These are phyloP conservation scores for Myotis davidii DNA, from an alignment of 2,113 vertebrate genomes.

Conservation along the genomic window DNA sequence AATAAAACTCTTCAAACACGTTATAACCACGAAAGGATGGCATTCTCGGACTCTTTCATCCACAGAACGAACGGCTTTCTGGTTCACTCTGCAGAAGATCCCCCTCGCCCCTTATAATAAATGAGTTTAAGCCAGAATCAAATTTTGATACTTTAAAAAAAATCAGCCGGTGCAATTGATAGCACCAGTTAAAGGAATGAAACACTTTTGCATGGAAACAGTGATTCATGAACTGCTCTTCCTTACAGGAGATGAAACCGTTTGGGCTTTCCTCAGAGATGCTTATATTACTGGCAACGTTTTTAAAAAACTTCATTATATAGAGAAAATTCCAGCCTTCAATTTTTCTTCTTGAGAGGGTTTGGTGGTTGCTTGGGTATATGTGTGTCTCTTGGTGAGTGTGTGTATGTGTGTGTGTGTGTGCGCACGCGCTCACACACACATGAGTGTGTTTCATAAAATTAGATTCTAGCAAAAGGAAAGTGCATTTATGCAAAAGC, in stretches of 20 bases:
- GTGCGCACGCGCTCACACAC: neutral
- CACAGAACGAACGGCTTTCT: constrained; percentile 69
- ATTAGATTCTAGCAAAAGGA: constrained; percentile 87
- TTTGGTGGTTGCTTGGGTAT: constrained; percentile 82
- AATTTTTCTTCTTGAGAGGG: constrained; percentile 88
- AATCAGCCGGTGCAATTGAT: constrained; percentile 73
- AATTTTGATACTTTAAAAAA: constrained; percentile 80
- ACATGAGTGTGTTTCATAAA: constrained; percentile 77
- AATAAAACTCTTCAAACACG: constrained; percentile 72
- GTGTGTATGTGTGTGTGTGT: constrained; percentile 23
- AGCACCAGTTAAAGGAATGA: constrained; percentile 82
- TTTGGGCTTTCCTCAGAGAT: constrained; percentile 84
- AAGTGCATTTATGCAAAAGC: constrained; percentile 90
- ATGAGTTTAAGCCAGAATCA: constrained; percentile 77
- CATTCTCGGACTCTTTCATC: constrained; percentile 48
- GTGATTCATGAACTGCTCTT: constrained; percentile 86
- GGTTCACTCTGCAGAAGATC: constrained; percentile 60
- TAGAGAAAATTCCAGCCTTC: constrained; percentile 84
- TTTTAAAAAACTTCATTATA: constrained; percentile 86
- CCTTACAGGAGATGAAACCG: constrained; percentile 77
- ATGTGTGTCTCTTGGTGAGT: constrained; percentile 61
- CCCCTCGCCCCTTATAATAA: constrained; percentile 69
- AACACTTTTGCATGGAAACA: constrained; percentile 79
- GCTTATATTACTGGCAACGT: constrained; percentile 82
- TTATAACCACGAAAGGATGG: constrained; percentile 37